A percentile compares a stretch with the other conserved stretches of the same genome.
Conservation (phyloP, 2,797 vertebrate genomes). For the Schizopygopsis pylzovi region DNA sequence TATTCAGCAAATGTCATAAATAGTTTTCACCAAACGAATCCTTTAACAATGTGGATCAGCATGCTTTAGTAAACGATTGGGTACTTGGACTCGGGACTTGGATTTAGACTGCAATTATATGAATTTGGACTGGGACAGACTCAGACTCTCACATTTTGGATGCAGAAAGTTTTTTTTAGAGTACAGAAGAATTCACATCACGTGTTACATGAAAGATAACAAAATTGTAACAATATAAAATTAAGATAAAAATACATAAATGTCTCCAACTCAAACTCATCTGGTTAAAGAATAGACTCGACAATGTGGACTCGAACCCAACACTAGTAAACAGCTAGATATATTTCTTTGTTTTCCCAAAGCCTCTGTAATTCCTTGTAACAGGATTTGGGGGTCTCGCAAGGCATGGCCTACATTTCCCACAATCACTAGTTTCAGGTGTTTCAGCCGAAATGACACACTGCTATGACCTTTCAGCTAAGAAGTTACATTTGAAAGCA, state of each 20-base stretch:
- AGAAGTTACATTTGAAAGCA: not conserved
- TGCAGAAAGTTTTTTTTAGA: not conserved
- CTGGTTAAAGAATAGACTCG: not conserved
- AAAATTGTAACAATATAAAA: not conserved
- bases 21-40: not conserved
- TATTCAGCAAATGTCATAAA: not conserved
- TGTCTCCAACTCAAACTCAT: not conserved
- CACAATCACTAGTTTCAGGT: conserved; percentile 28
- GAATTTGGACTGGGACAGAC: not conserved
- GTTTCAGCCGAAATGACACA: not conserved
- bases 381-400: conserved; percentile 22
- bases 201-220: not conserved
- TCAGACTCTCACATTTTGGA: not conserved
- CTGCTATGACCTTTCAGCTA: not conserved
- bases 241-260: not conserved
- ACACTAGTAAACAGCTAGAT: not conserved
- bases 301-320: not conserved
- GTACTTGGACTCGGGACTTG: not conserved
- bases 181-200: not conserved
- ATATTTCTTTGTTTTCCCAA: conserved; percentile 33
- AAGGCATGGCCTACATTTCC: conserved; percentile 47
- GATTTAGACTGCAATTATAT: not conserved
- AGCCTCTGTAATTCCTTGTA: not conserved
- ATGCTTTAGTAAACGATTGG: not conserved
- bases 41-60: not conserved